Evolutionary conservation across 2,888 invertebrate species (phyloP), one percentile per base, ranked within the genome.

Genomic region (Ophion costatus): DNA sequence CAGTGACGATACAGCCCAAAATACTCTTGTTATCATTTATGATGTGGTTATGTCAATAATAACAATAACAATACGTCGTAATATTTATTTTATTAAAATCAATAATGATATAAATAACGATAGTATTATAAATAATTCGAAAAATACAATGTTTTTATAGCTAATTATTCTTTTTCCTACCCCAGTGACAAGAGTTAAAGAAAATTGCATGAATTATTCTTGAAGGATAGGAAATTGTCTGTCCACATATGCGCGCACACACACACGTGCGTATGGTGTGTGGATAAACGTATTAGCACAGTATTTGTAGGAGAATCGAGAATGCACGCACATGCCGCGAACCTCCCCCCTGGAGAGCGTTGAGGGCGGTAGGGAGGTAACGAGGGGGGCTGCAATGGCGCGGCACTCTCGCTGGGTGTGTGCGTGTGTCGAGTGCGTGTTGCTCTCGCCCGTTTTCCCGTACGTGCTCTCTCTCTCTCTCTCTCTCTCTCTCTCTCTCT

Each of bases 311-410:
- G 75, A 80, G 84, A 79, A 85, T 77, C 73, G 70, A 82, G 84
- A 83, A 85, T 84, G 85, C 83, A 86, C 82, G 73, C 80, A 78
- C 83, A 82, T 82, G 66, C 74, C 10, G 24, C 66, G 56, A 56
- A 77, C 56, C 80, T 51, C 79, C 59, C 59, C 14, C 45, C 45
- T 10, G 11, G 11, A 10, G 11, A 3, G 11, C 45, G 45, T 7
- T 10, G 11, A 14, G 11, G 11, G 11, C 0, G 11, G 9, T 1
- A 14, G 64, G 79, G 67, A 78, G 73, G 70, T 1, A 14, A 2
- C 45, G 11, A 14, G 64, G 79, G 67, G 82, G 73, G 70, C 66
- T 71, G 78, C 76, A 80, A 77, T 69, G 69, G 77, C 80, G 80
- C 63, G 86, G 83, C 80, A 74, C 33, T 69, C 71, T 57, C 59